Conservation (phyloP, 2,888 invertebrate species). For the Athrips mouffetella region DNA sequence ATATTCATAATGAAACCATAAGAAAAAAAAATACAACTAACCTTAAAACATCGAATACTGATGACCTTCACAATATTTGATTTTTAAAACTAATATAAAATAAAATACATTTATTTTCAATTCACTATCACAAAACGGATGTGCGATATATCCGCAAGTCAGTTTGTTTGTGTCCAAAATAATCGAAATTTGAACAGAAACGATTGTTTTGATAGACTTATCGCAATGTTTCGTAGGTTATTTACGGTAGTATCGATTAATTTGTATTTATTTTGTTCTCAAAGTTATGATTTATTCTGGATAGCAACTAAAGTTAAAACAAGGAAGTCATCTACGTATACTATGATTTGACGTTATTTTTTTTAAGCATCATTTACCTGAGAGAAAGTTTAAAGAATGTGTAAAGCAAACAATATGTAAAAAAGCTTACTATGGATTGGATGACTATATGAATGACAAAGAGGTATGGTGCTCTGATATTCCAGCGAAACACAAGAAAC, state of each 20-base stretch:
- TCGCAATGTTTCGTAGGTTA: slow-evolving; percentile 25
- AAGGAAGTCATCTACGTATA: neutral
- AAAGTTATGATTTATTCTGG: slow-evolving; percentile 38
- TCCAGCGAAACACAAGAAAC: too few relatives aligned
- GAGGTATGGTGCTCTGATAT: too few relatives aligned
- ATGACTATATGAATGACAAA: too few relatives aligned
- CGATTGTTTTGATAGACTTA: slow-evolving; percentile 3
- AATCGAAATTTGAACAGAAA: slow-evolving; percentile 3
- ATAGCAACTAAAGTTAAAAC: neutral
- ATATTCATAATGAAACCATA: neutral
- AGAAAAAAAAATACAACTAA: neutral
- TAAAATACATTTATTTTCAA: neutral
- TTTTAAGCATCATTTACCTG: too few relatives aligned
- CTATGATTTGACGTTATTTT: too few relatives aligned
- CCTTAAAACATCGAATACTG: neutral
- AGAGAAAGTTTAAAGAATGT: too few relatives aligned
- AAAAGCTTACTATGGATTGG: too few relatives aligned
- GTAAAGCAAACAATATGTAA: too few relatives aligned
- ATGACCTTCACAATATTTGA: neutral
- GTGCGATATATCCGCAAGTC: slow-evolving; percentile 1
- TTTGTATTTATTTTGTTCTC: slow-evolving; percentile 34
- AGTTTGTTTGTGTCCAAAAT: slow-evolving; percentile 17
- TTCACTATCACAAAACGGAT: slow-evolving; percentile 15
- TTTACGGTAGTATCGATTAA: slow-evolving; percentile 25
- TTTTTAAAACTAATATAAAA: neutral